Conservation (phyloP, 1,140 invertebrate species). For the Reticulitermes speratus region DNA sequence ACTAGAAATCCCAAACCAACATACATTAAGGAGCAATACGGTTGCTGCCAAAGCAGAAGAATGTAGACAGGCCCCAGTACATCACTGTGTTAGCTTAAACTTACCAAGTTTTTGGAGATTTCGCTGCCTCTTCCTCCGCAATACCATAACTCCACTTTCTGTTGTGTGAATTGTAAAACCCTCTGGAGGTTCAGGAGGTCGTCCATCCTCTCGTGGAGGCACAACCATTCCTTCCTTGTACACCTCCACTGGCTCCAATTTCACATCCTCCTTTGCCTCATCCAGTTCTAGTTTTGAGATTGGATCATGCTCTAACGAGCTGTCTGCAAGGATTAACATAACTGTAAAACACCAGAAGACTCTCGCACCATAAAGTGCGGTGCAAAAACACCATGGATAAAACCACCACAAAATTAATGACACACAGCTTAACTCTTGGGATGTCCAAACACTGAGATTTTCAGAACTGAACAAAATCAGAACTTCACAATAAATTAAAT, state of each 20-base stretch:
- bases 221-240: slow-evolving; percentile 81
- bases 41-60: no score
- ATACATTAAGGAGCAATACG: no score
- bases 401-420: no score
- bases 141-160: slow-evolving; percentile 72
- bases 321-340: slow-evolving; percentile 39
- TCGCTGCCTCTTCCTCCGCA: slow-evolving; percentile 81
- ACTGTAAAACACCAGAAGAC: not conserved
- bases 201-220: slow-evolving; percentile 68
- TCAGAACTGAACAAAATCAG: no score
- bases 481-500: no score
- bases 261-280: slow-evolving; percentile 57
- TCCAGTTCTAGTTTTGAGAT: slow-evolving; percentile 55
- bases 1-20: no score
- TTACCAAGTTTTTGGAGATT: slow-evolving; percentile 82
- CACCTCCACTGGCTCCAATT: slow-evolving; percentile 47
- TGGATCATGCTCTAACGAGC: slow-evolving; percentile 58
- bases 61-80: no score
- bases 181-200: slow-evolving; percentile 66
- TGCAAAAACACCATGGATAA: no score
- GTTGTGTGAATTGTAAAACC: slow-evolving; percentile 81
- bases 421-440: no score
- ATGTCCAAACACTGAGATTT: no score
- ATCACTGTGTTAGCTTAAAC: not conserved
- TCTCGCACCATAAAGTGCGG: no score